These are phyloP conservation scores for Eidolon helvum DNA, from an alignment of 2,113 vertebrate genomes.

Conservation along the genomic window DNA sequence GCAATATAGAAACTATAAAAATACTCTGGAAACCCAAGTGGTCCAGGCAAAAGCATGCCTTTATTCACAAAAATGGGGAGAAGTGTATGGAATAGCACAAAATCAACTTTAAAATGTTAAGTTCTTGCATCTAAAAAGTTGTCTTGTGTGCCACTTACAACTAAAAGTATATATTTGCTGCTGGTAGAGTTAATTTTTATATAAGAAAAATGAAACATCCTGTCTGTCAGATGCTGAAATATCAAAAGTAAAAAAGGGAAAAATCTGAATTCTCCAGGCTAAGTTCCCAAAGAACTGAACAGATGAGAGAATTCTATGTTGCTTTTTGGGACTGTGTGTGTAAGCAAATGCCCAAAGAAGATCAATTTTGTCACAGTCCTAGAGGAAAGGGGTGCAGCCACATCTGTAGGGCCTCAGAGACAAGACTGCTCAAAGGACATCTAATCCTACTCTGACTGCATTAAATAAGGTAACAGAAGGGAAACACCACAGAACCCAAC, in stretches of 20 bases:
- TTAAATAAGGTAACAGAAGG: not conserved
- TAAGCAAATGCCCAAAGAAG: not conserved
- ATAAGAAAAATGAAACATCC: conserved; percentile 22
- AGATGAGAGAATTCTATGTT: not conserved
- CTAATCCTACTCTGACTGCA: not conserved
- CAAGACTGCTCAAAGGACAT: not conserved
- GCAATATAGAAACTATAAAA: not conserved
- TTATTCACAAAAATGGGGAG: not conserved
- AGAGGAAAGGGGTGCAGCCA: not conserved
- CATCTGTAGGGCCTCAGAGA: not conserved
- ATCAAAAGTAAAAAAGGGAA: not conserved
- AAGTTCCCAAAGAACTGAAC: not conserved
- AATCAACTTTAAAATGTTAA: conserved; percentile 9
- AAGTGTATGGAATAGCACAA: not conserved
- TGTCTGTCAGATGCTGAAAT: not conserved
- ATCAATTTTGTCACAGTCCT: not conserved
- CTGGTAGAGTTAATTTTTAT: not conserved
- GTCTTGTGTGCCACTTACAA: not conserved
- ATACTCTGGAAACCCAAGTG: not conserved
- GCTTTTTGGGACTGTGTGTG: not conserved
- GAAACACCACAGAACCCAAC: not conserved
- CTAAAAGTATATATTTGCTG: not conserved
- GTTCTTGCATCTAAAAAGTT: not conserved
- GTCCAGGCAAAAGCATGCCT: not conserved
- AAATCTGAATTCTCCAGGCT: not conserved